Evolutionary conservation across 2,113 vertebrate genomes (phyloP).

Genomic region (Oncorhynchus kisutch): DNA sequence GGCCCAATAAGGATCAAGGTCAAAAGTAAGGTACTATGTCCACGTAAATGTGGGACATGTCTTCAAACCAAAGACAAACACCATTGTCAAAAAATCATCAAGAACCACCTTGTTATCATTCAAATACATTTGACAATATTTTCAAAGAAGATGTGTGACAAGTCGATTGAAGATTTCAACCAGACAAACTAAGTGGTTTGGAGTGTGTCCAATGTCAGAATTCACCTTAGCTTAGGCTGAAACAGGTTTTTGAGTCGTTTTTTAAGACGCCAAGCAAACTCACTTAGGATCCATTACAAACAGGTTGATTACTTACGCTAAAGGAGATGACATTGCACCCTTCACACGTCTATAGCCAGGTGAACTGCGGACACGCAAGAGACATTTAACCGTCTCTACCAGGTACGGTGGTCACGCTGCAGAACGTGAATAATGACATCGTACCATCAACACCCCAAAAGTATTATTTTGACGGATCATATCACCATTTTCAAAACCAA

Average conservation of each 20-base stretch:
- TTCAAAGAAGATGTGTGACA: background rate
- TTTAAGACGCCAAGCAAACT: background rate
- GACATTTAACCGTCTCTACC: background rate
- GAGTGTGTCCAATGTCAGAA: background rate
- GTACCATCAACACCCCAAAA: no score
- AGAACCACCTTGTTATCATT: no score
- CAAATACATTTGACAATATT: no score
- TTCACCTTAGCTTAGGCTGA: constrained; percentile 9
- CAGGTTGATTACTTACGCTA: background rate
- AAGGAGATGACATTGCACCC: background rate
- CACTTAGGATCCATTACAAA: constrained; percentile 14
- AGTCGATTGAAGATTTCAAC: background rate
- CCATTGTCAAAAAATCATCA: no score
- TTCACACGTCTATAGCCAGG: background rate
- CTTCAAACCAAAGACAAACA: no score
- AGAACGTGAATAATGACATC: background rate
- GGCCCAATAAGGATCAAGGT: no score
- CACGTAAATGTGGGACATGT: no score
- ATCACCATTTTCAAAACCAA: no score
- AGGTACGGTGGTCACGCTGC: background rate
- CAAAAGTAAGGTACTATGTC: no score
- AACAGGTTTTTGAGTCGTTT: constrained; percentile 8
- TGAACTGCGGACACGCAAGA: background rate
- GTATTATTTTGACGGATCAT: no score
- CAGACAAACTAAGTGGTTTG: background rate